phyloP scores from a whole-genome alignment of 1,140 invertebrate genomes.

The Drosophila mojavensis region DNA sequence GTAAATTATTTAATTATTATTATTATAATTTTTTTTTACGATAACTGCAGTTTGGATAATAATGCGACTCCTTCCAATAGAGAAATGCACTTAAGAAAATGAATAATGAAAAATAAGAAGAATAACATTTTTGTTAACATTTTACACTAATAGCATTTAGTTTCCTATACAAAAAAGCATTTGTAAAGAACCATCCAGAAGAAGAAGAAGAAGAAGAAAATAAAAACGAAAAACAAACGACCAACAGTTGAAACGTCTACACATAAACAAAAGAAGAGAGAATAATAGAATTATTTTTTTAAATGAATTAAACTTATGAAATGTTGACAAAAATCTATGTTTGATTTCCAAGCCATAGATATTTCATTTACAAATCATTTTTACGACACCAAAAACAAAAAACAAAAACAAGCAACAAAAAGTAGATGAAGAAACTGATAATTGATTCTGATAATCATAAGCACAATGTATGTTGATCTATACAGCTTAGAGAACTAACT shows the following conservation, averaged over 20 bases:
- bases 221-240: slow-evolving; percentile 35
- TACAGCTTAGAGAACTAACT: slow-evolving; percentile 52
- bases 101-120: not conserved
- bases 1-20: slow-evolving; percentile 6
- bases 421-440: slow-evolving; percentile 24
- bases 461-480: slow-evolving; percentile 59
- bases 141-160: slow-evolving; percentile 51
- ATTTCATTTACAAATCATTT: slow-evolving; percentile 31
- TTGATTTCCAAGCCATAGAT: slow-evolving; percentile 47
- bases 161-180: slow-evolving; percentile 53
- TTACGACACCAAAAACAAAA: slow-evolving; percentile 27
- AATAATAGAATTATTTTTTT: slow-evolving; percentile 68
- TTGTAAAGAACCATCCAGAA: slow-evolving; percentile 68
- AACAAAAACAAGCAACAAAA: slow-evolving; percentile 16
- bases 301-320: slow-evolving; percentile 1
- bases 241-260: slow-evolving; percentile 58
- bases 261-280: slow-evolving; percentile 8
- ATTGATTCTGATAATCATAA: slow-evolving; percentile 76
- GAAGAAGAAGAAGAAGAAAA: not conserved
- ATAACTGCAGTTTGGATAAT: slow-evolving; percentile 32
- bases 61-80: slow-evolving; percentile 66
- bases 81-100: slow-evolving; percentile 44
- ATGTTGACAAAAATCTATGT: slow-evolving; percentile 3
- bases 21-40: not conserved
- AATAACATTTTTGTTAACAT: slow-evolving; percentile 37